Base-by-base conservation (phyloP, 2,113 vertebrate species). In the Verasper variegatus region DNA sequence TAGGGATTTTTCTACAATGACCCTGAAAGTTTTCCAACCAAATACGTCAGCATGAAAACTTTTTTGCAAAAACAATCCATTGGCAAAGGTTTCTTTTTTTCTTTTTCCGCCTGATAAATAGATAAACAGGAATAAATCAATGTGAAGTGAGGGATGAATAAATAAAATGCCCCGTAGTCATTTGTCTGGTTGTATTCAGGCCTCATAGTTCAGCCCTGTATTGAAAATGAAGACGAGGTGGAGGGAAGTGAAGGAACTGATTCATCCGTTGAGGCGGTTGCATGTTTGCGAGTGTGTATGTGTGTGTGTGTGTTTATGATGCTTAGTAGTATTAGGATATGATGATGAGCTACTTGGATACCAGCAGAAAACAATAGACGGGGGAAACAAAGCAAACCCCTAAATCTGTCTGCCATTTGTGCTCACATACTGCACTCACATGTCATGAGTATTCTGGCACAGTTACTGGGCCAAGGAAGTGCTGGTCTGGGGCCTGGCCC, bases 101-200 rank as follows among this genome's bases (percentile, higher is more conserved):
- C 62, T 83, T 76, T 83, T 20, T n/a, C n/a, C 47, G 80, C 71
- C 80, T 91, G 87, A 92, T 91, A 89, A 92, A 93, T 93, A 91
- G 88, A 92, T 92, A 90, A 92, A 92, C 90, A 91, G 80, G 83
- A 92, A 91, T 92, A 91, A 91, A 91, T 92, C 91, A 91, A 86
- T 91, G 86, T 85, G 90, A 88, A 85, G 78, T 92, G 89, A 92
- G 89, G 81, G 85, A 92, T 93, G 91, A 92, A 92, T 92, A 91
- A 92, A 82, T 91, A 91, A 92, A 90, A 92, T 89, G 90, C 91
- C 91, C 90, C 66, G 87, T 91, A 89, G 91, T 92, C 90, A 93
- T 91, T 91, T 91, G 84, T 91, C 89, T 89, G 70, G 65, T 81
- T 87, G 84, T 79, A 82, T 89, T 91, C 84, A 81, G 87, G 85